These are phyloP conservation scores for Anguilla anguilla DNA, from an alignment of 2,797 vertebrate species.

Conservation along the genomic window DNA sequence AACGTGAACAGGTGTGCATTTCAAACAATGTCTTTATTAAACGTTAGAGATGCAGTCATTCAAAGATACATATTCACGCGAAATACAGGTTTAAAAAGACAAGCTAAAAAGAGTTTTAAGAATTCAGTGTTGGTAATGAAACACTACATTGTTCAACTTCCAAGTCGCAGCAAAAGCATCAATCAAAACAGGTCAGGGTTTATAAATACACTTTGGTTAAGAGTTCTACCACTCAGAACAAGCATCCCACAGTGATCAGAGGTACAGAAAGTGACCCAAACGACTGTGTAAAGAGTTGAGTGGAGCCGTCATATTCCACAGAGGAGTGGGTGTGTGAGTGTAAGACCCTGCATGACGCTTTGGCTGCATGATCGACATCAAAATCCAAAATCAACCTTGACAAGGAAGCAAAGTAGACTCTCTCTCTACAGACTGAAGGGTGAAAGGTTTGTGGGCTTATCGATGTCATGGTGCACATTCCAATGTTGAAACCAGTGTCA, in stretches of 20 bases:
- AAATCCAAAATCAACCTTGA: background rate
- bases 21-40: background rate
- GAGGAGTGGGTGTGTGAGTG: background rate
- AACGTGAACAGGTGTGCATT: background rate
- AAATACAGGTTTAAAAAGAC: background rate
- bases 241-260: no score
- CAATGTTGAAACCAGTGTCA: background rate
- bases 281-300: background rate
- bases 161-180: background rate
- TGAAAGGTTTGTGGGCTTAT: background rate
- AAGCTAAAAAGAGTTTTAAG: background rate
- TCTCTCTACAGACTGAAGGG: background rate
- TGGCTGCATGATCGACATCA: background rate
- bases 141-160: slow-evolving; percentile 6
- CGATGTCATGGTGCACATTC: background rate
- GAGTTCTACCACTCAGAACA: no score
- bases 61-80: background rate
- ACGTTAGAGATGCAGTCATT: background rate
- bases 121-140: background rate
- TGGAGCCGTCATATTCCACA: background rate
- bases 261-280: no score
- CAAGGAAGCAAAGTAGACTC: background rate
- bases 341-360: background rate
- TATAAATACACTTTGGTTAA: background rate
- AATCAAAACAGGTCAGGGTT: background rate